Base-by-base conservation (phyloP, 2,797 vertebrate species). In the Mus spretus region DNA sequence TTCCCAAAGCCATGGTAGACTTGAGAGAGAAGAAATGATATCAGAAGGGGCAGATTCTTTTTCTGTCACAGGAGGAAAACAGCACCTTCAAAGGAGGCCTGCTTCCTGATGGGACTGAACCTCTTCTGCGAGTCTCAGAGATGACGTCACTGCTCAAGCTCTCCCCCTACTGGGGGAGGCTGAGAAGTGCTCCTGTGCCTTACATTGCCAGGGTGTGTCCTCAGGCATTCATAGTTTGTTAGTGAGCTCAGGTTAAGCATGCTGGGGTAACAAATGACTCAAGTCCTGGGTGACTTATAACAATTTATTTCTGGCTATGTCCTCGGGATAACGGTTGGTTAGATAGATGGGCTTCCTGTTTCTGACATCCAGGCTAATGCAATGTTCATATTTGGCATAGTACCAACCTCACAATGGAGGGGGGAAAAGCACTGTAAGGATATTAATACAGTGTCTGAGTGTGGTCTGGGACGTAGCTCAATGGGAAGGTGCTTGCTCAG, bases 61-160 rank as follows among this genome's bases (percentile, higher is more conserved):
- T 90, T 95, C 63, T 95, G 57, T 24, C 24, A 81, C 37, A 47
- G 85, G 72, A 87, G 84, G 77, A 53, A 95, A 96, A 19, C 5
- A 26, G 74, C 77, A 65, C 1, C 44, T 67, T 93, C 13, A 4
- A 7, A 19, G 4, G 67, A 61, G 88, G 5, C 14, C 37, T 61
- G 34, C 57, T 74, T 65, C 19, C 9, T 6, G 24, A 22, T 8
- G 31, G 28, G 20, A 67, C 19, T 4, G 3, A 26, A 14, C 28
- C 24, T 50, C n/a, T 91, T 53, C 24, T 40, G 4, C 61, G 63
- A 14, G 75, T 77, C 20, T 28, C 84, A 37, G 67, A 34, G 24
- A 55, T 3, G 10, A 40, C 3, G 0, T 72, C 55, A 44, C 14
- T 19, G 0, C 24, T 61, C n/a, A 50, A 50, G 40, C 20, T 57